Conservation (phyloP, 2,113 vertebrate species). For the Chlamydotis undulata region DNA sequence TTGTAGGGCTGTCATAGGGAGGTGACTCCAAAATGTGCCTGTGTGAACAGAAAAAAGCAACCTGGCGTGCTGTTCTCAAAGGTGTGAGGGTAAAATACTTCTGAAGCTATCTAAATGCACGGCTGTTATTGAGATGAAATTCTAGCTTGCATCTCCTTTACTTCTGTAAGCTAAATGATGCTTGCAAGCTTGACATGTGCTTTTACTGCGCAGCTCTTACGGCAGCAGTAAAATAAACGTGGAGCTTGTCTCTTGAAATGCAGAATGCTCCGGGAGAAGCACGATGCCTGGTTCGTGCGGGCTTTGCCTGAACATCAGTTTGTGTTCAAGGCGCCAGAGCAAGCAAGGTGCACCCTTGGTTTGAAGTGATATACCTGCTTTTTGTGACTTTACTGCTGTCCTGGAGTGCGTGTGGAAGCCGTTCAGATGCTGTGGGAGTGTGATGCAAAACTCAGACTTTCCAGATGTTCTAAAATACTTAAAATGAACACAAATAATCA, state of each 20-base stretch:
- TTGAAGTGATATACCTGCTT: neutral
- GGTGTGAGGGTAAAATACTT: neutral
- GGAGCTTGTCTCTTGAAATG: neutral
- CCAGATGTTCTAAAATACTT: neutral
- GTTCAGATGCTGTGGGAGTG: accelerated
- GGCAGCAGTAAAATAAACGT: neutral
- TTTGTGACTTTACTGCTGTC: neutral
- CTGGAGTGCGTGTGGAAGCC: neutral
- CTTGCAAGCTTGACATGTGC: neutral
- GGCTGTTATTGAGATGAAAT: neutral
- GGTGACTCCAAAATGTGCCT: neutral
- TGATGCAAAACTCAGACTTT: neutral
- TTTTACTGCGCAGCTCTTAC: neutral
- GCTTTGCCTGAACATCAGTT: neutral
- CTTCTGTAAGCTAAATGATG: neutral
- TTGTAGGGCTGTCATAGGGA: neutral
- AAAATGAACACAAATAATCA: neutral
- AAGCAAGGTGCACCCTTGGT: neutral
- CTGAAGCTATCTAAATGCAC: neutral
- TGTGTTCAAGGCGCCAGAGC: neutral
- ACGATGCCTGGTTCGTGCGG: accelerated
- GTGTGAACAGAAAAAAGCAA: neutral
- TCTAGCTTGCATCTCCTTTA: neutral
- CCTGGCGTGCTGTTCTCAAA: accelerated
- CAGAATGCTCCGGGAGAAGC: neutral